These are phyloP conservation scores for Lepus oiostolus DNA, from an alignment of 2,797 vertebrate species.

Conservation along the genomic window DNA sequence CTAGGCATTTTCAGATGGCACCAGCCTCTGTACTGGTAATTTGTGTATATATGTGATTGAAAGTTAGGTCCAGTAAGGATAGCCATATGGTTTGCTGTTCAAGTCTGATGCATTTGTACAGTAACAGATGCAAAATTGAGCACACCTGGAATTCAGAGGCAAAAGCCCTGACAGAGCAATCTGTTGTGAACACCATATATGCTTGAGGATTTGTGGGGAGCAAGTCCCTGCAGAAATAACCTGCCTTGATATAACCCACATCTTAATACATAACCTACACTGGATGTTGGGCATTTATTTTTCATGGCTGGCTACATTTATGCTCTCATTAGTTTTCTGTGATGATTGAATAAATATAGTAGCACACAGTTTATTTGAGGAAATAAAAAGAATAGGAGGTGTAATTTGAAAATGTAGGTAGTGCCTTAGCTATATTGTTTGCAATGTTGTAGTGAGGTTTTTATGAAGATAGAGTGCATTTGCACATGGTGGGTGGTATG, in stretches of 20 bases:
- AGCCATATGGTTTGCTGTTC: slow-evolving; percentile 82
- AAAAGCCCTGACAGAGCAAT: slow-evolving; percentile 78
- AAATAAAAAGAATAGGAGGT: slow-evolving; percentile 35
- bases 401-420: slow-evolving; percentile 32
- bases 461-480: not conserved
- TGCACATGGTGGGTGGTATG: not conserved
- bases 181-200: slow-evolving; percentile 72
- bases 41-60: slow-evolving; percentile 73
- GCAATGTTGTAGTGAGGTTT: not conserved
- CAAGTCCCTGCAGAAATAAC: slow-evolving; percentile 72
- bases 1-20: slow-evolving; percentile 68
- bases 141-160: slow-evolving; percentile 78
- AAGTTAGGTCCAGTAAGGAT: slow-evolving; percentile 75
- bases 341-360: slow-evolving; percentile 74
- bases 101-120: slow-evolving; percentile 75
- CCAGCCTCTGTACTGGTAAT: slow-evolving; percentile 56
- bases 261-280: slow-evolving; percentile 77
- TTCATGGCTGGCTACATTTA: slow-evolving; percentile 74
- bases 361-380: slow-evolving; percentile 38
- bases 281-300: slow-evolving; percentile 74
- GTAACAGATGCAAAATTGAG: slow-evolving; percentile 78
- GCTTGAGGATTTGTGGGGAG: slow-evolving; percentile 71
- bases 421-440: slow-evolving; percentile 33
- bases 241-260: slow-evolving; percentile 58
- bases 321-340: slow-evolving; percentile 67